Base-by-base conservation (phyloP, 2,888 invertebrate species). In the Danaus chrysippus region DNA sequence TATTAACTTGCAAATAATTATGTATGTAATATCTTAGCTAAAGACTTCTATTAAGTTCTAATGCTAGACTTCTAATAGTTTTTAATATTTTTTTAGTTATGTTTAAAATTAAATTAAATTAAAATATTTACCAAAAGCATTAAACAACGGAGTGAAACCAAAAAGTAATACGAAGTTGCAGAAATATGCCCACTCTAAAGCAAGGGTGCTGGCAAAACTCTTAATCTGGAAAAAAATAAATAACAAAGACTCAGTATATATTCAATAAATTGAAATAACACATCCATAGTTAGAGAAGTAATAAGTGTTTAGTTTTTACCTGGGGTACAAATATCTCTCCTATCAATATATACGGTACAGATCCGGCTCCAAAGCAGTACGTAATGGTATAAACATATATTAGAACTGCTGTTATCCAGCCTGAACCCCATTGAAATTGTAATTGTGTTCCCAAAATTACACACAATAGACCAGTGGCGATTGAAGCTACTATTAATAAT, bases 401-500 rank as follows among this genome's bases (percentile, higher is more conserved):
- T 3, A 72, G 60, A 5, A 73, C 67, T 0, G 71, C 72, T 0
- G 72, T 73, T 42, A 73, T 1, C 68, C 71, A 71, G 58, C 64
- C 64, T 0, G 75, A 74, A 6, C 73, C 75, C 70, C 73, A 72
- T 8, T 67, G 49, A 8, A 71, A 41, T 13, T 74, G 73, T 6
- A 75, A 68, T 59, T 75, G 76, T 0, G 71, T 61, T 1, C 75
- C 76, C 6, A 75, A 68, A 10, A 71, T n/a, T 6, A 71, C n/a
- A 49, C 74, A 73, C 60, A 67, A 71, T 1, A 71, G 1, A 0
- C 72, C 71, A 0, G 73, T 68, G 1, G 66, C 66, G 0, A 70
- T 10, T 1, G 73, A 73, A 70, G 74, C 72, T 70, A 68, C 77
- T 66, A 58, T 82, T 78, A 70, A 71, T 34, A 34, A 34, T 34